phyloP scores from a whole-genome alignment of 1,140 invertebrate species.

The Pseudomyrmex cubaensis region DNA sequence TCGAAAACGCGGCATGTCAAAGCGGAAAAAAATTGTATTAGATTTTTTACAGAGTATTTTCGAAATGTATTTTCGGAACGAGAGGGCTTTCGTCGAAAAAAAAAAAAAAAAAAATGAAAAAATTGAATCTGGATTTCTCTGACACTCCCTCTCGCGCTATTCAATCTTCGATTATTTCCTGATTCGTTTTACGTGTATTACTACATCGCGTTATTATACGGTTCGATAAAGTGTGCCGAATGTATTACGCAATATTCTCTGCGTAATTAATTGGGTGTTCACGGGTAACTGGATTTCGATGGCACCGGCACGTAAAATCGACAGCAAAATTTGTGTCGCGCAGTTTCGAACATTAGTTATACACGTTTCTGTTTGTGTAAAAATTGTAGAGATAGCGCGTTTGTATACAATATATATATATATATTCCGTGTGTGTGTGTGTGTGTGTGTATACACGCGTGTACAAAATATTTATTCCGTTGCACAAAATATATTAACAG shows the following conservation, averaged over 20 bases:
- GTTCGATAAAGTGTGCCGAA: conserved; percentile 44
- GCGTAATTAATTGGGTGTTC: conserved; percentile 60
- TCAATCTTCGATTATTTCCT: conserved; percentile 7
- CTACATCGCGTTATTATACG: conserved; percentile 5
- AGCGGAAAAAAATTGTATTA: conserved; percentile 3
- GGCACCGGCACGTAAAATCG: conserved; percentile 36
- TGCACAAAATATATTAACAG: conserved; percentile 5
- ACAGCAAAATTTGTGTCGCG: conserved; percentile 50
- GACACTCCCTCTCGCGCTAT: background rate
- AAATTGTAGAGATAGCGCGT: conserved; percentile 13
- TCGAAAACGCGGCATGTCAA: too few relatives aligned
- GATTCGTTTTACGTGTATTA: conserved; percentile 4
- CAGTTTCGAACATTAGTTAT: conserved; percentile 37
- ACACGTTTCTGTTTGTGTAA: conserved; percentile 20
- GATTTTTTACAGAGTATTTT: conserved; percentile 6
- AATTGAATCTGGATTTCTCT: background rate
- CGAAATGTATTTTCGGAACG: background rate
- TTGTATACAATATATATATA: conserved; percentile 26
- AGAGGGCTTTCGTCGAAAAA: too few relatives aligned
- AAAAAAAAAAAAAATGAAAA: background rate
- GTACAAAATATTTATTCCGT: too few relatives aligned
- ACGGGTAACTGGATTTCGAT: conserved; percentile 59
- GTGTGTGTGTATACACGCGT: background rate
- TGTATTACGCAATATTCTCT: conserved; percentile 55
- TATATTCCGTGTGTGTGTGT: background rate